Conservation (phyloP, 2,888 invertebrate genomes). For the Drosophila tanythrix region DNA sequence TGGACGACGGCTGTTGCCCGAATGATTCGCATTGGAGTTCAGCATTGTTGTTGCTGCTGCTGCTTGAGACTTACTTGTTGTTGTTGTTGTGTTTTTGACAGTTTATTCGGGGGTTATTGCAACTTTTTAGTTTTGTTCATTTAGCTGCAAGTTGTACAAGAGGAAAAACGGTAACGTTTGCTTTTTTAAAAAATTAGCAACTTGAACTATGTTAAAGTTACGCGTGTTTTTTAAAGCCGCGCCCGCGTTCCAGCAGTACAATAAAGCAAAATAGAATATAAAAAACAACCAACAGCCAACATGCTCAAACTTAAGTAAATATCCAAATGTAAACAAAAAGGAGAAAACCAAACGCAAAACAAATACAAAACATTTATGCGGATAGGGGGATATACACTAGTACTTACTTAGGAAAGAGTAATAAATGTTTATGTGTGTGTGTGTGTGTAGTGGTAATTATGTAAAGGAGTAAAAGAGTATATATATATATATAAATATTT, state of each 20-base stretch:
- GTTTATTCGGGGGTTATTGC: slow-evolving; percentile 26
- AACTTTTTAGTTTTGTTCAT: slow-evolving; percentile 47
- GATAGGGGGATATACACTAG: slow-evolving; percentile 39
- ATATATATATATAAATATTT: slow-evolving; percentile 32
- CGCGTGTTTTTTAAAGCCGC: slow-evolving; percentile 56
- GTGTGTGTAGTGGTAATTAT: slow-evolving; percentile 19
- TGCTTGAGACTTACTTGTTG: slow-evolving; percentile 37
- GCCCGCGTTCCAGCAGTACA: slow-evolving; percentile 67
- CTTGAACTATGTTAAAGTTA: slow-evolving; percentile 37
- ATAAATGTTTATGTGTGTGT: slow-evolving; percentile 30
- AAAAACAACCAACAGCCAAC: slow-evolving; percentile 73
- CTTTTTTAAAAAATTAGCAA: slow-evolving; percentile 42
- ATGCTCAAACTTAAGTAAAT: slow-evolving; percentile 55
- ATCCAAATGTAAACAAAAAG: slow-evolving; percentile 16
- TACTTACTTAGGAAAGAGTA: slow-evolving; percentile 53
- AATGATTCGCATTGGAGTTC: slow-evolving; percentile 80
- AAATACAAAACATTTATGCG: slow-evolving; percentile 60
- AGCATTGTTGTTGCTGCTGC: slow-evolving; percentile 62
- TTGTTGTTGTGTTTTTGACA: slow-evolving; percentile 21
- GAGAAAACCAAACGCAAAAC: slow-evolving; percentile 29
- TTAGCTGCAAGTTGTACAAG: slow-evolving; percentile 59
- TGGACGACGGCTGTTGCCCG: slow-evolving; percentile 83
- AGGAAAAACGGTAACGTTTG: slow-evolving; percentile 53
- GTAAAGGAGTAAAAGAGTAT: slow-evolving; percentile 21
- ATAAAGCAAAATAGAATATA: slow-evolving; percentile 53